Conservation (phyloP, 2,888 invertebrate genomes). For the Coenonympha arcania region DNA sequence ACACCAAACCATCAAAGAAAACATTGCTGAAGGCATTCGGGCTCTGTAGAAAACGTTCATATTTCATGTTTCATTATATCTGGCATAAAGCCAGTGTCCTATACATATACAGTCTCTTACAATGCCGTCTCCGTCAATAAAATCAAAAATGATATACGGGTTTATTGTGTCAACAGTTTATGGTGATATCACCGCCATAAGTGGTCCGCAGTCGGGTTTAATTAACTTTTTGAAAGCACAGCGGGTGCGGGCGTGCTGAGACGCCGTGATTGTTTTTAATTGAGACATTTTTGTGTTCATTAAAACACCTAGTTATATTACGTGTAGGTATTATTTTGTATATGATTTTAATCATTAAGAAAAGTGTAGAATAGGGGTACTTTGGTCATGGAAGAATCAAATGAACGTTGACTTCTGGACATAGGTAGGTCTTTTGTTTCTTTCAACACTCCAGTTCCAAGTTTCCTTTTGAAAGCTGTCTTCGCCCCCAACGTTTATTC, state of each 20-base stretch:
- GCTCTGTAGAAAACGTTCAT: background rate
- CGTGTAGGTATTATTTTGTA: no score
- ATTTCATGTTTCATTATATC: background rate
- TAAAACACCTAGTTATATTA: no score
- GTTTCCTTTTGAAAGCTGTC: no score
- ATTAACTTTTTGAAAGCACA: slow-evolving; percentile 18
- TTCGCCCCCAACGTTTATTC: no score
- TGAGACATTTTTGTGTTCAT: background rate
- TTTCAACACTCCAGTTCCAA: no score
- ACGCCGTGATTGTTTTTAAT: background rate
- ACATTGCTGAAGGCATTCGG: no score
- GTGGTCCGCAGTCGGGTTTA: slow-evolving; percentile 10
- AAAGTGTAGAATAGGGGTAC: no score
- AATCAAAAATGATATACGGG: slow-evolving; percentile 16
- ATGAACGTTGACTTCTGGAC: no score
- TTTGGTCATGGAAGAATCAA: no score
- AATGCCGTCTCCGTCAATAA: slow-evolving; percentile 9
- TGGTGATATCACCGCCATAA: slow-evolving; percentile 19
- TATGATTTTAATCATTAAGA: no score
- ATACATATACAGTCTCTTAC: background rate
- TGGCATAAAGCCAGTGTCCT: background rate
- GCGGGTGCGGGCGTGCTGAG: slow-evolving; percentile 1
- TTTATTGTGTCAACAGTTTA: slow-evolving; percentile 13
- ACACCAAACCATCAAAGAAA: background rate
- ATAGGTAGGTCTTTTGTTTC: no score